Evolutionary conservation across 2,797 vertebrate species (phyloP).

Genomic region (Danio kyathit): DNA sequence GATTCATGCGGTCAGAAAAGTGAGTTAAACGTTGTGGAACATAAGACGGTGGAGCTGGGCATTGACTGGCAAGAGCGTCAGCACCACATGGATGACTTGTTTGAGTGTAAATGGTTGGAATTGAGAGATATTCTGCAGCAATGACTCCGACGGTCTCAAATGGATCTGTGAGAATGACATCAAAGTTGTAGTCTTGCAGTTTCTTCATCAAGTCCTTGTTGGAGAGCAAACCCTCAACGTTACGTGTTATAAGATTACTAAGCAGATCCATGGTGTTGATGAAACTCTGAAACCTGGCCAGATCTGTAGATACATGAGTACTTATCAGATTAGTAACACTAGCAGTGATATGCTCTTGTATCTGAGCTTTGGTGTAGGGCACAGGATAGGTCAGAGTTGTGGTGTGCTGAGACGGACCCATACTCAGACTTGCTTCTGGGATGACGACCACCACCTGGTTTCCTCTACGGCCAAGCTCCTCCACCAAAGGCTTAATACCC

Average conservation of each 20-base stretch:
- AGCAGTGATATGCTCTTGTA: rapidly evolving
- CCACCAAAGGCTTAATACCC: constrained; percentile 68
- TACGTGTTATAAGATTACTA: background rate
- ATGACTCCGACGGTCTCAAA: constrained; percentile 67
- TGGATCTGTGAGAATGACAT: constrained; percentile 71
- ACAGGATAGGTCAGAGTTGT: constrained; percentile 65
- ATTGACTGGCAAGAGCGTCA: constrained; percentile 56
- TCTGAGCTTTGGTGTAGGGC: constrained; percentile 48
- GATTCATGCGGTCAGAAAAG: constrained; percentile 67
- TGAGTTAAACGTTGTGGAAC: constrained; percentile 64
- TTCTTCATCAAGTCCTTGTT: constrained; percentile 63
- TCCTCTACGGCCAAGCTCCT: constrained; percentile 68
- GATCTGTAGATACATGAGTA: constrained; percentile 34
- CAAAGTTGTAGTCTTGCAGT: constrained; percentile 55
- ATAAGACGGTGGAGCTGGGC: constrained; percentile 70
- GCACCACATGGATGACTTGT: constrained; percentile 61
- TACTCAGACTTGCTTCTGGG: constrained; percentile 53
- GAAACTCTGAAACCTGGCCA: background rate
- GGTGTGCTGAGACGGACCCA: constrained; percentile 65
- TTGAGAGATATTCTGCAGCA: constrained; percentile 66
- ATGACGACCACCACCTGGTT: constrained; percentile 71
- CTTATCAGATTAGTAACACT: background rate
- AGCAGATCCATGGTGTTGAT: constrained; percentile 16
- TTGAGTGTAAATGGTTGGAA: constrained; percentile 68
- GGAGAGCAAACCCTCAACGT: constrained; percentile 55